Percentiles rank a stretch among this genome's conserved stretches.
These are phyloP conservation scores for Chrysopa pallens DNA, from an alignment of 1,140 invertebrate genomes.

Conservation along the genomic window DNA sequence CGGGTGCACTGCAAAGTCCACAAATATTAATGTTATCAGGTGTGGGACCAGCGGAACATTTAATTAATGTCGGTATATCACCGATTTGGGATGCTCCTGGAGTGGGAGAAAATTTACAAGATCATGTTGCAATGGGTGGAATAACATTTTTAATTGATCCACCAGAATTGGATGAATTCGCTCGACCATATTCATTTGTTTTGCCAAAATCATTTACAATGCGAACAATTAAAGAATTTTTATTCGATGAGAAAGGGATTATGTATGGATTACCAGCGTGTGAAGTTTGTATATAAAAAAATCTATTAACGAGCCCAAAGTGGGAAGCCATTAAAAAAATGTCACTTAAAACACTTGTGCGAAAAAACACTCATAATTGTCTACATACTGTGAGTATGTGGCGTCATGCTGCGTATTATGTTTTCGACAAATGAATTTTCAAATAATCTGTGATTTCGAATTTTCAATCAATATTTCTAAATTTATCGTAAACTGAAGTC, in stretches of 20 bases:
- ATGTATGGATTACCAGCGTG: constrained; percentile 46
- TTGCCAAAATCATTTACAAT: constrained; percentile 33
- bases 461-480: too few relatives aligned
- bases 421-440: too few relatives aligned
- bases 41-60: constrained; percentile 44
- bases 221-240: constrained; percentile 32
- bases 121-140: constrained; percentile 48
- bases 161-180: constrained; percentile 23
- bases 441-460: too few relatives aligned
- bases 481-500: too few relatives aligned
- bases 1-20: constrained; percentile 52
- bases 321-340: too few relatives aligned
- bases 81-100: constrained; percentile 38
- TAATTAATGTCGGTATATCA: constrained; percentile 37
- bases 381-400: too few relatives aligned
- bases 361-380: too few relatives aligned
- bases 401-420: too few relatives aligned
- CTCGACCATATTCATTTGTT: constrained; percentile 34
- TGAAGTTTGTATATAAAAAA: constrained; percentile 28
- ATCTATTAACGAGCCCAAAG: too few relatives aligned
- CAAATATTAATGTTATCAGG: constrained; percentile 69
- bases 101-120: constrained; percentile 66
- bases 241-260: constrained; percentile 31
- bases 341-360: too few relatives aligned
- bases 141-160: constrained; percentile 22